Base-by-base conservation (phyloP, 2,797 vertebrate genomes). In the Distichodus sexfasciatus region DNA sequence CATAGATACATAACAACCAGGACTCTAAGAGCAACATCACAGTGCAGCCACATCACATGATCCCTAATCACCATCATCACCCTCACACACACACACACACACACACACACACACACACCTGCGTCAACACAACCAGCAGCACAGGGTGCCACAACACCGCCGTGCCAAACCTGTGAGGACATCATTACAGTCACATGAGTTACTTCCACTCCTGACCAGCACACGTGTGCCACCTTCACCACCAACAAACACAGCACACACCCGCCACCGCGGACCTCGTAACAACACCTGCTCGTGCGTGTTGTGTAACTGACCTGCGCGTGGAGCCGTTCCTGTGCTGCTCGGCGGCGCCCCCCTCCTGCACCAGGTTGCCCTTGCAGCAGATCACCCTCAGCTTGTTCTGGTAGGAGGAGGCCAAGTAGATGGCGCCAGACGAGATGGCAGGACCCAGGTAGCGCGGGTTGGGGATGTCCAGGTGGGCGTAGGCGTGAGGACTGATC, bases 321-420 rank as follows among this genome's bases (percentile, higher is more conserved):
- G 79, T 83, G 0, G 93, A 94, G 23, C 92, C 89, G 35, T 86
- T 92, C 62, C 92, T 84, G 83, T 94, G 93, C 36, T 90, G 90
- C 41, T 95, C 93, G 79, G 87, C 89, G 70, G 1, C 81, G 8
- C 69, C 62, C 3, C 35, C 61, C 85, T 87, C 94, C 84, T 84
- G 92, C 71, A 94, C 90, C 23, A 99, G 89, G 79, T 98, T 99
- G 69, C 97, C 96, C 74, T 98, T 99, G 80, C 96, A 98, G 89
- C 96, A 98, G 70, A 98, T 97, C 70, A 98, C 93, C 70, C 96
- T 85, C 48, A 98, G 80, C 82, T 99, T 99, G 84, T 98, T 98
- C 84, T 99, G 97, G 84, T 98, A 98, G 28, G 96, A 98, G 8
- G 93, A 95, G 4, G 93, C 94, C 87, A 95, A 72, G 84, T 95